These are phyloP conservation scores for Enteromius trimaculatus DNA, from an alignment of 2,797 vertebrate genomes.

Conservation along the genomic window DNA sequence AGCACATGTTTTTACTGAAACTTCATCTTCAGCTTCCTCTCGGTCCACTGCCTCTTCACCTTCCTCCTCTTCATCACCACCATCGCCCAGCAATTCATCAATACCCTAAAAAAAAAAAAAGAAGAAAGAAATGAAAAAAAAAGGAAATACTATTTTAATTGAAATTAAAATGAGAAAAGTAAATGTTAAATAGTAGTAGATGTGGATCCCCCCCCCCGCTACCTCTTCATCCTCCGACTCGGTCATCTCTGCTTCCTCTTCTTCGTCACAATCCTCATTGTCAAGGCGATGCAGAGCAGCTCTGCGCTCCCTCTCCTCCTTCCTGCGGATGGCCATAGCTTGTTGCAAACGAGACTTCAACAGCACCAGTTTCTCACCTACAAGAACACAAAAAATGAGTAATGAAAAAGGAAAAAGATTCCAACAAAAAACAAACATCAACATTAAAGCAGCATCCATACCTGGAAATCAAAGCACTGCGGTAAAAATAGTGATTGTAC, in stretches of 20 bases:
- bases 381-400: neutral
- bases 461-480: neutral
- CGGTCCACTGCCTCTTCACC: constrained; percentile 71
- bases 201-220: too few species aligned
- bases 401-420: neutral
- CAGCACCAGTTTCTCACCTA: constrained; percentile 88
- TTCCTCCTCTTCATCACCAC: constrained; percentile 72
- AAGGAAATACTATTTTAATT: neutral
- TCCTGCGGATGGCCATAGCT: constrained; percentile 91
- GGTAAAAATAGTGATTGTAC: constrained; percentile 64
- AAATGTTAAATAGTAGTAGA: neutral
- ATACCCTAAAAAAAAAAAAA: constrained; percentile 72
- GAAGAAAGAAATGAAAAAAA: neutral
- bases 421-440: too few species aligned
- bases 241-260: constrained; percentile 87
- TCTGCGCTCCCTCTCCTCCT: constrained; percentile 86
- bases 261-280: constrained; percentile 91
- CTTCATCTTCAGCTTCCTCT: constrained; percentile 47
- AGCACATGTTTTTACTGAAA: constrained; percentile 57
- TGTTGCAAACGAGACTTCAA: constrained; percentile 93
- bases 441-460: neutral
- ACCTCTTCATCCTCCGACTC: constrained; percentile 87
- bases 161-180: neutral
- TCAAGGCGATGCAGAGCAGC: constrained; percentile 87
- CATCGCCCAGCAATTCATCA: constrained; percentile 82